Percentiles rank a stretch among this genome's conserved stretches.
Conservation (phyloP, 2,888 invertebrate species). For the Sinelater perroti region DNA sequence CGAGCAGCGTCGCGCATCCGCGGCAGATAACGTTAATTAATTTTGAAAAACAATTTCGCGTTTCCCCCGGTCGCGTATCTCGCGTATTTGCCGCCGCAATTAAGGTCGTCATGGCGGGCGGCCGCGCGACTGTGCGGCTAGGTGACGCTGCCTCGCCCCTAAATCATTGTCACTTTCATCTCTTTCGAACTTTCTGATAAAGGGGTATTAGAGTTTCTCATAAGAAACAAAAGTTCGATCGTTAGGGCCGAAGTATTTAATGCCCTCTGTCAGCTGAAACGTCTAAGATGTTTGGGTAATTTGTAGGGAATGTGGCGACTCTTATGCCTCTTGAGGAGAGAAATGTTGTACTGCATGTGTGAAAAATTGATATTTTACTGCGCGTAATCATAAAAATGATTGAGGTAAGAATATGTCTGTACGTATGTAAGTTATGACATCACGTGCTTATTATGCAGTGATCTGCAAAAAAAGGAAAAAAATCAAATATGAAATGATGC, state of each 20-base stretch:
- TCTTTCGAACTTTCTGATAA: constrained; percentile 30
- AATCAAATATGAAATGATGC: no score
- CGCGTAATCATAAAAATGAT: no score
- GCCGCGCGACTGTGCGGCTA: constrained; percentile 7
- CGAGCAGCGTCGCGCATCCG: background rate
- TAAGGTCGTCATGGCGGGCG: constrained; percentile 11
- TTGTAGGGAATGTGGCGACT: constrained; percentile 11
- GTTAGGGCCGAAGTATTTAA: constrained; percentile 25
- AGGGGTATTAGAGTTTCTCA: constrained; percentile 32
- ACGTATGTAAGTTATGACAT: no score
- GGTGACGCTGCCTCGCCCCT: constrained; percentile 17
- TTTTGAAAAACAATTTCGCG: background rate
- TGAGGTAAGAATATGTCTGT: no score
- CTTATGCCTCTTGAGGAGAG: no score
- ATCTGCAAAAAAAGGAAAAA: no score
- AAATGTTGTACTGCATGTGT: no score
- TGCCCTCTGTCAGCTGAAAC: constrained; percentile 20
- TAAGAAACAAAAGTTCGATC: constrained; percentile 27
- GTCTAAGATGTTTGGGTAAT: constrained; percentile 23
- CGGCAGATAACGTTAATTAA: background rate
- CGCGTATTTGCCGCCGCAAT: constrained; percentile 9
- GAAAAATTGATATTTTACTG: no score
- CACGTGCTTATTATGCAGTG: no score
- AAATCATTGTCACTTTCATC: constrained; percentile 31
- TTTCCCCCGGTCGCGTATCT: background rate